These are phyloP conservation scores for Gastrophryne carolinensis DNA, from an alignment of 2,797 vertebrate species.

Conservation along the genomic window DNA sequence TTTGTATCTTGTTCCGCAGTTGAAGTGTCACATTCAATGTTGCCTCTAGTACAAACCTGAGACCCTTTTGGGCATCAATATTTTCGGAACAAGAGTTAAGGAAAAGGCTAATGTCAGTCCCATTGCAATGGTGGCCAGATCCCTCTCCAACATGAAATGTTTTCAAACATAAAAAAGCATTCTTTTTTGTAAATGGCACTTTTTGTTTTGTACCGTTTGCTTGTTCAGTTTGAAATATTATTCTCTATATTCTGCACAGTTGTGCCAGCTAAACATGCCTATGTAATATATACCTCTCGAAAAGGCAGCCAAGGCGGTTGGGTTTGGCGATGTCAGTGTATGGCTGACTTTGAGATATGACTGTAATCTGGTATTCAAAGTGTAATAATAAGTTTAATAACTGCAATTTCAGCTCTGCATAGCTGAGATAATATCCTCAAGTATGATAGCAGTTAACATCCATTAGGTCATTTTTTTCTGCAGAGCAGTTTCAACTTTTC, in stretches of 20 bases:
- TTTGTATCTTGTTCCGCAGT: constrained; percentile 42
- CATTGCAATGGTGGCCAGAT: background rate
- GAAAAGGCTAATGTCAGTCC: background rate
- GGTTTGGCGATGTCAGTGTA: constrained; percentile 14
- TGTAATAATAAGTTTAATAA: constrained; percentile 37
- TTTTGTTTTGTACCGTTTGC: background rate
- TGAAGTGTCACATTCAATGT: constrained; percentile 32
- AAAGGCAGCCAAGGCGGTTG: constrained; percentile 18
- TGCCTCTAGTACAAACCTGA: background rate
- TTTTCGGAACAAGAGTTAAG: background rate
- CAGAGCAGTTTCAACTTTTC: background rate
- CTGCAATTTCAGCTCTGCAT: constrained; percentile 16
- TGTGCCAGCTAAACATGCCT: constrained; percentile 45
- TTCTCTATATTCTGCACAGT: constrained; percentile 4
- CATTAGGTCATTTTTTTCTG: background rate
- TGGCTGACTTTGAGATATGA: constrained; percentile 32
- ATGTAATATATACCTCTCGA: constrained; percentile 42
- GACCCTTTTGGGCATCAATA: background rate
- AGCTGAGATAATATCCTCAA: background rate
- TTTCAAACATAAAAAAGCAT: background rate
- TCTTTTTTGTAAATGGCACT: background rate
- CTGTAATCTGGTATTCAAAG: constrained; percentile 23
- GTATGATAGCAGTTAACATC: background rate
- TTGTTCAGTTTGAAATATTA: constrained; percentile 16
- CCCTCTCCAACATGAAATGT: background rate